These are phyloP conservation scores for Heliconius nattereri DNA, from an alignment of 1,140 invertebrate species.

Conservation along the genomic window DNA sequence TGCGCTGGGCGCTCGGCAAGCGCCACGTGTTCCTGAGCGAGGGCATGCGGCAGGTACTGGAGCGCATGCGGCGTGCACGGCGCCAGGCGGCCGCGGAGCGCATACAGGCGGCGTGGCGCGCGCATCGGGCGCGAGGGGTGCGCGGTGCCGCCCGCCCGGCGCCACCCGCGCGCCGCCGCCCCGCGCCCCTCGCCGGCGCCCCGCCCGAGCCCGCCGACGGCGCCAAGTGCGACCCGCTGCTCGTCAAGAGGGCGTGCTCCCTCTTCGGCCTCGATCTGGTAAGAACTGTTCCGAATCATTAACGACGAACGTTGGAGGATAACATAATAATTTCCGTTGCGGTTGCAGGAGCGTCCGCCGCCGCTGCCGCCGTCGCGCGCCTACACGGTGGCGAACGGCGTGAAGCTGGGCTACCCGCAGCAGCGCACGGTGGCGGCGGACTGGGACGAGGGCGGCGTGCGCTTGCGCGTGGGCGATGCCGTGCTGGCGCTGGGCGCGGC, in stretches of 20 bases:
- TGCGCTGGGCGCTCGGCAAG: constrained; percentile 95
- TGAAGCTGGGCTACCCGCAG: constrained; percentile 96
- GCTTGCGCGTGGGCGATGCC: constrained; percentile 75
- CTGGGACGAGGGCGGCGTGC: constrained; percentile 83
- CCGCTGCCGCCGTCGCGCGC: constrained; percentile 93
- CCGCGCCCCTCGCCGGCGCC: constrained; percentile 94
- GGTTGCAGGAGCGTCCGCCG: constrained; percentile 90
- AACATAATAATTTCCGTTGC: too few relatives aligned
- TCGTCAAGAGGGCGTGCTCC: constrained; percentile 93
- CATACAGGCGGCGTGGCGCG: constrained; percentile 92
- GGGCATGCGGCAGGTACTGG: constrained; percentile 90
- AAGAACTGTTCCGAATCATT: constrained; percentile 48
- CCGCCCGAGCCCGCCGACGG: constrained; percentile 60
- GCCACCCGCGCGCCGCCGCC: constrained; percentile 83
- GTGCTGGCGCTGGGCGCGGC: constrained; percentile 72
- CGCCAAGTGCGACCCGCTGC: constrained; percentile 78
- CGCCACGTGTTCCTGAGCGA: constrained; percentile 97
- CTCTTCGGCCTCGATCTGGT: constrained; percentile 93
- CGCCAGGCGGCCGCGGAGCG: constrained; percentile 88
- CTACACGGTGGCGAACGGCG: constrained; percentile 94
- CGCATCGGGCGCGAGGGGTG: constrained; percentile 78
- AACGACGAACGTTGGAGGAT: too few relatives aligned
- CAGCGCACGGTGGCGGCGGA: constrained; percentile 94
- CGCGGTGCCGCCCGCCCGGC: constrained; percentile 79
- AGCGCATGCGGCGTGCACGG: constrained; percentile 89